These are phyloP conservation scores for Pantherophis guttatus DNA, from an alignment of 2,113 vertebrate species.

Conservation along the genomic window DNA sequence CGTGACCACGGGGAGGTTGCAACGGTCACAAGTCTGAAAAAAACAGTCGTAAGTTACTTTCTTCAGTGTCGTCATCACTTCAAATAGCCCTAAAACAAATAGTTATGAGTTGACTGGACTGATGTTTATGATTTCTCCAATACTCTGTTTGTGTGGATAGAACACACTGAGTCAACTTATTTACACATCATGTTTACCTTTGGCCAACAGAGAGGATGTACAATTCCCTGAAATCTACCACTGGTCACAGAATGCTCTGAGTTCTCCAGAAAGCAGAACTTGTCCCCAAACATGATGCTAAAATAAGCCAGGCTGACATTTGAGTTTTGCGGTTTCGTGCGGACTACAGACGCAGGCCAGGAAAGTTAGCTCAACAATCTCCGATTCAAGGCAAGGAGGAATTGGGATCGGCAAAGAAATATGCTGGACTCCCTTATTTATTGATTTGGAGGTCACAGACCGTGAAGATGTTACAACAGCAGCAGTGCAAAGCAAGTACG, in stretches of 20 bases:
- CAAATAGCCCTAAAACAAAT: background rate
- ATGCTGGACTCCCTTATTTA: background rate
- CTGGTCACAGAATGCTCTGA: background rate
- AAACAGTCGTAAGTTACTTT: background rate
- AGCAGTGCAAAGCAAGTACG: too few relatives aligned
- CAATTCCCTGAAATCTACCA: background rate
- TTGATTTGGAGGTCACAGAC: background rate
- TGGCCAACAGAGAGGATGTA: fast-evolving
- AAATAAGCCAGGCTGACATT: background rate
- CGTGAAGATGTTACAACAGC: background rate
- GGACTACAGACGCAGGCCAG: fast-evolving
- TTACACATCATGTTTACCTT: background rate
- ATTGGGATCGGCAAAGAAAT: background rate
- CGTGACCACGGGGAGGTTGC: background rate
- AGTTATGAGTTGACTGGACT: too few relatives aligned
- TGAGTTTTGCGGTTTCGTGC: background rate
- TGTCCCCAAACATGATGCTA: background rate
- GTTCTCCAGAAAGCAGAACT: background rate
- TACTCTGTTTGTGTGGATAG: background rate
- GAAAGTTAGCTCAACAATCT: background rate
- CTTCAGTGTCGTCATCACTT: background rate
- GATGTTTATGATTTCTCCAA: background rate
- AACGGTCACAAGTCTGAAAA: background rate
- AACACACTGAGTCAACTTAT: background rate
- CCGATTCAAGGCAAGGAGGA: background rate